A percentile compares a stretch with the other conserved stretches of the same genome.
phyloP scores from a whole-genome alignment of 2,888 invertebrate genomes.

The Strigamia transsilvanica region DNA sequence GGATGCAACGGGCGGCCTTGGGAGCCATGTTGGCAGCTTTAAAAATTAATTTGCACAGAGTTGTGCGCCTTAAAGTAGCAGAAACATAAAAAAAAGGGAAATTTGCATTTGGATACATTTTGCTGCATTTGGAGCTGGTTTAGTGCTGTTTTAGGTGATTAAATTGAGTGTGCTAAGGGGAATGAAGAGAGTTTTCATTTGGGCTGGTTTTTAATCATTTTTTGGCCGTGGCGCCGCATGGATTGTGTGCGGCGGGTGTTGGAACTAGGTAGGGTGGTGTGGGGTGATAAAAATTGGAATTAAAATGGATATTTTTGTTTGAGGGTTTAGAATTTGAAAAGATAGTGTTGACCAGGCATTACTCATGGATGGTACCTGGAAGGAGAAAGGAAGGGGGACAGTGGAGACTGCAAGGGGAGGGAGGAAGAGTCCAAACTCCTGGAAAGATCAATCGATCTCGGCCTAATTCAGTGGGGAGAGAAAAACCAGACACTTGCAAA shows the following conservation, averaged over 20 bases:
- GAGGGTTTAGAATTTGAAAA: not conserved
- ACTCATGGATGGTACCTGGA: not conserved
- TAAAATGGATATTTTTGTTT: no score
- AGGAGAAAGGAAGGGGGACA: not conserved
- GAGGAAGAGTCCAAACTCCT: not conserved
- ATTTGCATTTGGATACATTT: no score
- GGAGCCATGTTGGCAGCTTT: not conserved
- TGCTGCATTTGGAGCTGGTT: no score
- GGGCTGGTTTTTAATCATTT: no score
- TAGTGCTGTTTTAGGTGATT: no score
- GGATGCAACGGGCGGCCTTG: not conserved
- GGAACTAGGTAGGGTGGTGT: no score
- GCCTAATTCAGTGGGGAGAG: not conserved
- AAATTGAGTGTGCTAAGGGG: no score
- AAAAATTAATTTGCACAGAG: constrained; percentile 6
- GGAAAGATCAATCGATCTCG: not conserved
- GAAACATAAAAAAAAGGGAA: not conserved
- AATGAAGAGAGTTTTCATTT: no score
- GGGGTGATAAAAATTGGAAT: no score
- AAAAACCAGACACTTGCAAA: not conserved
- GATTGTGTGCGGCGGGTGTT: no score
- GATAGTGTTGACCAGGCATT: not conserved
- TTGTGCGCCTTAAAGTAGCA: not conserved
- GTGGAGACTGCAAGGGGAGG: not conserved
- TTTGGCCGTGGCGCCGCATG: no score